Evolutionary conservation across 2,888 invertebrate genomes (phyloP), one percentile per base, ranked within the genome.

Genomic region (Lasioglossum leucozonium): DNA sequence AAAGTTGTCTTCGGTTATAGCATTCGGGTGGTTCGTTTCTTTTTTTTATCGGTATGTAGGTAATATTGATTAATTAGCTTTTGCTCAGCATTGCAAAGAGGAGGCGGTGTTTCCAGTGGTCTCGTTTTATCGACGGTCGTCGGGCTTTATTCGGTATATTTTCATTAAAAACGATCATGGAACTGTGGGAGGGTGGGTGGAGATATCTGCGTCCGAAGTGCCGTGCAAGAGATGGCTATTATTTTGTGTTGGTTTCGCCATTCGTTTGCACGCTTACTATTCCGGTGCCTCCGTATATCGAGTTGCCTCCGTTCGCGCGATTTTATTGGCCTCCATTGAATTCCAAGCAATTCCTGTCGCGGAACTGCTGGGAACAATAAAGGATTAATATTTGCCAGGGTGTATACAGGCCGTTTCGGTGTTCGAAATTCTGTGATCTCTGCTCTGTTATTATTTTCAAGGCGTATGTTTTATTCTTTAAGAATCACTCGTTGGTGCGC

Each of bases 311-410:
- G 11, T 67, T 67, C 22, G 37, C 22, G n/a, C 34, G 22, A 34
- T 67, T 67, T 40, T n/a, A 67, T 67, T 67, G 37, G 67, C 34
- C 22, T 67, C 67, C 22, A 67, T 67, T 67, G 4, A 67, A 67
- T 67, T 40, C 67, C 37, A 11, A 22, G 67, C 37, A 67, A 67
- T 67, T 37, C 22, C 67, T 67, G 67, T 37, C 18, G 10, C 65
- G 18, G 34, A 67, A 34, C 67, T 37, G 34, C n/a, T 34, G 22
- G 4, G 37, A 40, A 67, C n/a, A 37, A 67, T 67, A 67, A n/a
- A 67, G 11, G 18, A 40, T 67, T 34, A 4, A 40, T 40, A 37
- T 65, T 34, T 65, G 6, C 30, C 10, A 22, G 11, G 22, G 18
- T 34, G 22, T 67, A n/a, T n/a, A 67, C 11, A 37, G 13, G 4